A percentile compares a stretch with the other conserved stretches of the same genome.
These are phyloP conservation scores for Helicorthomorpha holstii DNA, from an alignment of 1,140 invertebrate genomes.

Conservation along the genomic window DNA sequence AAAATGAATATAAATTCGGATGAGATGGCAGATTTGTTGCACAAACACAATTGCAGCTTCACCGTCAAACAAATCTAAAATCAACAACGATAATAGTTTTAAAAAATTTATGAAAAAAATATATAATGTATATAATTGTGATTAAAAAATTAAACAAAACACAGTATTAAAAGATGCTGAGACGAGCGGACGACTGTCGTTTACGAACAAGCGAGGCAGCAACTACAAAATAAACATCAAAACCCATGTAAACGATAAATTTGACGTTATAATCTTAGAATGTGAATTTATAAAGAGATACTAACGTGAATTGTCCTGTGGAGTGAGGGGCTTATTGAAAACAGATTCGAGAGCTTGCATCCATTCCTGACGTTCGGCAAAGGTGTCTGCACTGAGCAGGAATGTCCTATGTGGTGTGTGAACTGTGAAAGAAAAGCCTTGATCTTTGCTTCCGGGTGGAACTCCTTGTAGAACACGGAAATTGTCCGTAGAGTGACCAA, in stretches of 20 bases:
- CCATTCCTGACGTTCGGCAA: constrained; percentile 62
- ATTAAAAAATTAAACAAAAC: not conserved
- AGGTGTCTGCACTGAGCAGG: constrained; percentile 58
- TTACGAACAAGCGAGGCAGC: constrained; percentile 50
- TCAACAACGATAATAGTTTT: too few species aligned
- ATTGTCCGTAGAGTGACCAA: constrained; percentile 56
- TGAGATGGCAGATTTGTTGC: too few species aligned
- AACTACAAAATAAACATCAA: constrained; percentile 37
- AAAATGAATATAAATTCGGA: too few species aligned
- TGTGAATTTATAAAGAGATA: not conserved
- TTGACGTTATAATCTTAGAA: not conserved
- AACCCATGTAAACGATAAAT: constrained; percentile 8
- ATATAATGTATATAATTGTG: too few species aligned
- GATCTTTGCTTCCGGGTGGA: constrained; percentile 43
- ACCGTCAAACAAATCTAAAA: too few species aligned
- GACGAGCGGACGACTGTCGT: constrained; percentile 41
- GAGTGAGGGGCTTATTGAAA: constrained; percentile 53
- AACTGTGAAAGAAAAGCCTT: constrained; percentile 63
- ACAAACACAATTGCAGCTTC: too few species aligned
- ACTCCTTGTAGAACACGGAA: constrained; percentile 43
- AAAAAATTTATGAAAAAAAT: too few species aligned
- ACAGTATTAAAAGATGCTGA: not conserved
- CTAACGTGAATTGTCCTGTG: constrained; percentile 60
- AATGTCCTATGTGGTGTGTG: constrained; percentile 64
- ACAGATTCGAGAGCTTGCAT: constrained; percentile 54